phyloP scores from a whole-genome alignment of 2,888 invertebrate genomes.

The Rhorus exstirpatorius region DNA sequence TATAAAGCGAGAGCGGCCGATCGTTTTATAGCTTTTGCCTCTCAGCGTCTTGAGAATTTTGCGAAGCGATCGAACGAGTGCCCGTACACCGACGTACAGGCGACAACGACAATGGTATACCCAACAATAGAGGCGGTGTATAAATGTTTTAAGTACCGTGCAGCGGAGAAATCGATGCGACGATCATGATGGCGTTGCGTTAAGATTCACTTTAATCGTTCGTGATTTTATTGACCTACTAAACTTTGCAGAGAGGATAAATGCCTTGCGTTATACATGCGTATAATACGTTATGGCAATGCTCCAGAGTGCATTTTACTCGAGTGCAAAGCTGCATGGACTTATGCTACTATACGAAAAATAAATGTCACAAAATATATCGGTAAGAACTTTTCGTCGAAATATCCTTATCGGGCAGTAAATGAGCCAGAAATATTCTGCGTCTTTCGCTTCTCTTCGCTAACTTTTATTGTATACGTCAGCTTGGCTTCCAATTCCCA shows the following conservation, averaged over 20 bases:
- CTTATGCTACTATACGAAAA: too few relatives aligned
- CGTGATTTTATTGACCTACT: slow-evolving; percentile 48
- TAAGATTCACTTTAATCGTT: slow-evolving; percentile 44
- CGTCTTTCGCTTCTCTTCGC: too few relatives aligned
- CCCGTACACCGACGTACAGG: not conserved
- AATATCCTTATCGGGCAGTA: too few relatives aligned
- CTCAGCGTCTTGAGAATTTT: not conserved
- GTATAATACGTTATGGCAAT: not conserved
- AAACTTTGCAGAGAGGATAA: slow-evolving; percentile 1
- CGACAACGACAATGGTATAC: slow-evolving; percentile 11
- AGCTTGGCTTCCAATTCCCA: too few relatives aligned
- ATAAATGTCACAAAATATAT: too few relatives aligned
- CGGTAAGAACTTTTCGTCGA: too few relatives aligned
- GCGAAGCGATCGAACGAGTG: not conserved
- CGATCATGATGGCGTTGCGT: slow-evolving; percentile 20
- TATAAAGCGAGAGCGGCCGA: not conserved
- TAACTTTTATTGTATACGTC: too few relatives aligned
- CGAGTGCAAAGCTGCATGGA: slow-evolving; percentile 8
- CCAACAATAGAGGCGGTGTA: too few relatives aligned
- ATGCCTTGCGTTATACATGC: not conserved
- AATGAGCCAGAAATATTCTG: too few relatives aligned
- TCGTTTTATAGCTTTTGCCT: not conserved
- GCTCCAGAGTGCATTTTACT: not conserved
- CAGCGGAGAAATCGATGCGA: slow-evolving; percentile 17
- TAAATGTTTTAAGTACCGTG: slow-evolving; percentile 33